A percentile compares a stretch with the other conserved stretches of the same genome.
phyloP scores from a whole-genome alignment of 2,113 vertebrate genomes.

The Falco punctatus region DNA sequence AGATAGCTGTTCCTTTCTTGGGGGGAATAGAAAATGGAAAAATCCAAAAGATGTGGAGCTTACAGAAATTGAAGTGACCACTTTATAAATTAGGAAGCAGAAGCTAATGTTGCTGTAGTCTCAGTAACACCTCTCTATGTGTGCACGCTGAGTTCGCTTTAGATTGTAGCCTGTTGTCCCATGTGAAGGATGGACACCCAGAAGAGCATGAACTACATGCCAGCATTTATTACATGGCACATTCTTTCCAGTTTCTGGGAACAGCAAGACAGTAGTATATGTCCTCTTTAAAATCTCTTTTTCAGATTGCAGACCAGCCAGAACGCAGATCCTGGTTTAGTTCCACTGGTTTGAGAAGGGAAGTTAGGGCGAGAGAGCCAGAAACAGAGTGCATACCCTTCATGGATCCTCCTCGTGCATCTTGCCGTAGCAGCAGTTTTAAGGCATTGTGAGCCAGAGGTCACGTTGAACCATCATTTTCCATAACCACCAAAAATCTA shows the following conservation, averaged over 20 bases:
- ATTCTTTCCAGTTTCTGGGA: not conserved
- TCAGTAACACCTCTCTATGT: not conserved
- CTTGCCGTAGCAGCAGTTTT: not conserved
- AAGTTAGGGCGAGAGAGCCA: not conserved
- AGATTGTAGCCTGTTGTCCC: not conserved
- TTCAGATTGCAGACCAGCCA: not conserved
- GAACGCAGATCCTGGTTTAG: not conserved
- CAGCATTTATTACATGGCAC: not conserved
- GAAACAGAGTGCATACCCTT: not conserved
- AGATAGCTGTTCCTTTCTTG: not conserved
- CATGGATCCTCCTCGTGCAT: not conserved
- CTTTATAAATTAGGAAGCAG: not conserved
- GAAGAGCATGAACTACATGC: not conserved
- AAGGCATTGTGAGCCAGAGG: not conserved
- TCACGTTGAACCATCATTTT: not conserved
- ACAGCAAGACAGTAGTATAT: not conserved
- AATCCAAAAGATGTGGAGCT: not conserved
- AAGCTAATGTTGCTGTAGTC: fast-evolving
- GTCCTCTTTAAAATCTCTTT: not conserved
- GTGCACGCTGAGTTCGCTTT: not conserved
- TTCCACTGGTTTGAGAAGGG: not conserved
- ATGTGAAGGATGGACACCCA: not conserved
- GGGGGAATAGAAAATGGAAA: not conserved
- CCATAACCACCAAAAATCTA: not conserved
- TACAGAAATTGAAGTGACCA: fast-evolving